Conservation (phyloP, 1,140 invertebrate species). For the Drosophila kurseongensis region DNA sequence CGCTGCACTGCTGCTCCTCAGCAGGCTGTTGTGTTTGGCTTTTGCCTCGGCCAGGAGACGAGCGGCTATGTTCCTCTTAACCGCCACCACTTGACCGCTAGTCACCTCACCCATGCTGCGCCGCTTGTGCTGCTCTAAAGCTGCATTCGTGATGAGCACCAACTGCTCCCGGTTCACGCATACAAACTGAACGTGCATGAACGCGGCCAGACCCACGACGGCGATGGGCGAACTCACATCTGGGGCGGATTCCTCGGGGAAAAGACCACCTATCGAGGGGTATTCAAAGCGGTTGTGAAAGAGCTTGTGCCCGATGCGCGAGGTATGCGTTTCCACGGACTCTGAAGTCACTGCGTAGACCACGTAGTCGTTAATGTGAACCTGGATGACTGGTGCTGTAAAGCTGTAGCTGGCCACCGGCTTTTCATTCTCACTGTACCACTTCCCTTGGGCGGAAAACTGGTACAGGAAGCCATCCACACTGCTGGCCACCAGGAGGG, state of each 20-base stretch:
- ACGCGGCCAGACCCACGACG: constrained; percentile 90
- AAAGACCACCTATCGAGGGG: constrained; percentile 65
- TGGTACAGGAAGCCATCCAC: constrained; percentile 82
- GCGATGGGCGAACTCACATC: constrained; percentile 88
- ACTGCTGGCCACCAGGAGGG: constrained; percentile 74
- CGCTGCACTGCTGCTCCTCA: constrained; percentile 65
- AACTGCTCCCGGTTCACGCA: constrained; percentile 87
- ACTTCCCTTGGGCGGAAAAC: constrained; percentile 81
- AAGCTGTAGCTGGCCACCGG: constrained; percentile 87
- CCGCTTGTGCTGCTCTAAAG: constrained; percentile 61
- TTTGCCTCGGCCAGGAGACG: constrained; percentile 75
- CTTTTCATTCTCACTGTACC: constrained; percentile 83
- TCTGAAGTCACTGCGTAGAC: constrained; percentile 91
- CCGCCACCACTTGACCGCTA: constrained; percentile 34
- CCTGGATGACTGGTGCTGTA: constrained; percentile 88
- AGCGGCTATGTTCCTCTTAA: constrained; percentile 75
- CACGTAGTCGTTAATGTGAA: constrained; percentile 89
- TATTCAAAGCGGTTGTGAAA: constrained; percentile 83
- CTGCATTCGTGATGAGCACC: constrained; percentile 86
- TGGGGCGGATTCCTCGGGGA: constrained; percentile 86
- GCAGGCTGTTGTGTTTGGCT: constrained; percentile 74
- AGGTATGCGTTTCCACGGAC: constrained; percentile 92
- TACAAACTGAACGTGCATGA: constrained; percentile 89
- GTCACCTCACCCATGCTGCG: constrained; percentile 66
- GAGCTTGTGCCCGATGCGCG: constrained; percentile 87